Percentiles rank a stretch among this genome's conserved stretches.
Conservation (phyloP, 2,888 invertebrate species). For the Noctua pronuba region DNA sequence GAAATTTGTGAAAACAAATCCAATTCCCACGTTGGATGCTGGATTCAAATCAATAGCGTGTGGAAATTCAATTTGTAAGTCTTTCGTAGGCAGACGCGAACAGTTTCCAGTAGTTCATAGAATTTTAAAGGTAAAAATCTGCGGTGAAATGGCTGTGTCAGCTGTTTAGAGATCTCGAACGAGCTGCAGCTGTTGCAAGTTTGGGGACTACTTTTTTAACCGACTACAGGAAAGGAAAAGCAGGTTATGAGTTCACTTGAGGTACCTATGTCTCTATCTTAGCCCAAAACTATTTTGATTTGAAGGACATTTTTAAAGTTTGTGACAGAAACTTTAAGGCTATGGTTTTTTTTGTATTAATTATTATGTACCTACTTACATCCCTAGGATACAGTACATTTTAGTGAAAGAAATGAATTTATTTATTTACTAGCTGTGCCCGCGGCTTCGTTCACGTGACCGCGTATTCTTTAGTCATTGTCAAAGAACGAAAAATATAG, state of each 20-base stretch:
- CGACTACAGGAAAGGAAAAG: neutral
- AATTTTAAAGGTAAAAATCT: conserved; percentile 47
- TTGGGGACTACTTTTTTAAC: neutral
- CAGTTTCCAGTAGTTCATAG: conserved; percentile 53
- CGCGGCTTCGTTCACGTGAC: no score
- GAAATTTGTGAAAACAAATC: conserved; percentile 65
- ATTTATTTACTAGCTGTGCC: no score
- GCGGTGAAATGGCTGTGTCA: conserved; percentile 14
- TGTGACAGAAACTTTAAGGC: no score
- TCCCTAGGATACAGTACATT: neutral
- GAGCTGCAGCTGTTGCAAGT: neutral
- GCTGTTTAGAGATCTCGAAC: conserved; percentile 6
- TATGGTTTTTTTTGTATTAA: neutral
- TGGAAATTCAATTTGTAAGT: conserved; percentile 67
- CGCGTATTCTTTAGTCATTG: no score
- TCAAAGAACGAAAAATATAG: no score
- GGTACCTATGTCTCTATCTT: neutral
- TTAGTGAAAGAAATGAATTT: no score
- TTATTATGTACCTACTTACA: neutral
- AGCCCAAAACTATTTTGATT: neutral
- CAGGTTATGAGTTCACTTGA: neutral
- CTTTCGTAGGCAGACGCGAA: conserved; percentile 62
- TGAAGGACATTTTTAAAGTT: neutral
- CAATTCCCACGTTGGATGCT: conserved; percentile 62
- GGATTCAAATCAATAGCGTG: conserved; percentile 67